phyloP scores from a whole-genome alignment of 2,888 invertebrate species.

The Aleiodes leptofemur region DNA sequence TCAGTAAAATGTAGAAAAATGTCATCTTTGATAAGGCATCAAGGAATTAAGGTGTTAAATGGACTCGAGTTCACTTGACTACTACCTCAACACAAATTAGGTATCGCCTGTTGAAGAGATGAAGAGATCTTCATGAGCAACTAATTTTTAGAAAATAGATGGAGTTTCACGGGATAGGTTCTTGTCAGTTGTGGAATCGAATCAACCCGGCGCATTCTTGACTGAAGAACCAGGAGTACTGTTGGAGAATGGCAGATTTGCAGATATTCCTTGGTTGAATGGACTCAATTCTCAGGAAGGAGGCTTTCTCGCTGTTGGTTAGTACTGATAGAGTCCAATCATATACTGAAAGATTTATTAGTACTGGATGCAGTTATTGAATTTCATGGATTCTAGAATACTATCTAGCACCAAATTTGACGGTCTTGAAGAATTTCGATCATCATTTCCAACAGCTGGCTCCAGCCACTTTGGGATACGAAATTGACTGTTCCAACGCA shows the following conservation, averaged over 20 bases:
- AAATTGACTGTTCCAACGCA: conserved; percentile 76
- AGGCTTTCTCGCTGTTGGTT: conserved; percentile 75
- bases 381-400: background rate
- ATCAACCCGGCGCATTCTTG: conserved; percentile 82
- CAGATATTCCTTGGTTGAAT: conserved; percentile 83
- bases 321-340: background rate
- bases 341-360: background rate
- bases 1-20: too few relatives aligned
- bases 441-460: conserved; percentile 78
- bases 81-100: background rate
- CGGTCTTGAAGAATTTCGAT: conserved; percentile 77
- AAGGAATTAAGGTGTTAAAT: too few relatives aligned
- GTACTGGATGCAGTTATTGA: background rate
- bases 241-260: conserved; percentile 76
- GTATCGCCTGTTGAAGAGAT: background rate
- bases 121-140: background rate
- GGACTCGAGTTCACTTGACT: too few relatives aligned
- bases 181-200: conserved; percentile 85
- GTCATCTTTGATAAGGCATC: too few relatives aligned
- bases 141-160: conserved; percentile 76
- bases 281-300: conserved; percentile 87
- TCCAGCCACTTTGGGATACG: conserved; percentile 81
- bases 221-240: conserved; percentile 79
- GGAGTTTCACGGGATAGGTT: conserved; percentile 88
- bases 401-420: conserved; percentile 5